Percentiles rank a stretch among this genome's conserved stretches.
Conservation (phyloP, 1,140 invertebrate species). For the Lucilia cuprina region DNA sequence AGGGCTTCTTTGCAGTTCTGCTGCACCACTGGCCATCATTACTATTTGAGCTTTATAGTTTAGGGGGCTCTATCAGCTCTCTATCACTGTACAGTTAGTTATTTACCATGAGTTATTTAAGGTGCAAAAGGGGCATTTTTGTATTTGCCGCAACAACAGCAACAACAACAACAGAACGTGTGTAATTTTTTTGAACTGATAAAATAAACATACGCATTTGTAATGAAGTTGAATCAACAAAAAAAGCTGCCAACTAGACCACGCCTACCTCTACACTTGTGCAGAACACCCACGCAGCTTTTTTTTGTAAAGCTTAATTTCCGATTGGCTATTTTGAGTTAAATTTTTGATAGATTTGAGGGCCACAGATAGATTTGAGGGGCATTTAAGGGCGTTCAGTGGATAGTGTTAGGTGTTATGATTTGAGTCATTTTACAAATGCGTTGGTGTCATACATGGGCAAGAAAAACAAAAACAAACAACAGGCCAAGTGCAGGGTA, state of each 20-base stretch:
- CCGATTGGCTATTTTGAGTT: conserved; percentile 30
- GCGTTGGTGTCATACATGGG: conserved; percentile 12
- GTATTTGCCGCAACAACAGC: neutral
- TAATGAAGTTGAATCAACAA: neutral
- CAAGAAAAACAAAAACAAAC: neutral
- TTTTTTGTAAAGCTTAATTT: conserved; percentile 2
- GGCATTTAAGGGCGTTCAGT: neutral
- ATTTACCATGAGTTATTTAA: conserved; percentile 9
- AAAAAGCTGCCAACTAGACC: neutral
- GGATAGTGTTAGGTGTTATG: neutral
- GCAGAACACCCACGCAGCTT: conserved; percentile 30
- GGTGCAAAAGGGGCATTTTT: neutral
- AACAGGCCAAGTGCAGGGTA: neutral
- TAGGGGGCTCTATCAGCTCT: neutral
- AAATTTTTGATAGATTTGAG: neutral
- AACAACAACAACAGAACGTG: conserved; percentile 25
- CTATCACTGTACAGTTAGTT: neutral
- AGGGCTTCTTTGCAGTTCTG: no score
- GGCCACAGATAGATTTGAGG: neutral
- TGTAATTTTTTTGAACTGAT: neutral
- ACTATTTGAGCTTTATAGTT: neutral
- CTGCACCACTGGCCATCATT: neutral
- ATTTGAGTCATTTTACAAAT: conserved; percentile 17
- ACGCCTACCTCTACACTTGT: neutral
- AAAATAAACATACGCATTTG: conserved; percentile 35